Conservation (phyloP, 1,140 invertebrate species). For the Hestina assimilis region DNA sequence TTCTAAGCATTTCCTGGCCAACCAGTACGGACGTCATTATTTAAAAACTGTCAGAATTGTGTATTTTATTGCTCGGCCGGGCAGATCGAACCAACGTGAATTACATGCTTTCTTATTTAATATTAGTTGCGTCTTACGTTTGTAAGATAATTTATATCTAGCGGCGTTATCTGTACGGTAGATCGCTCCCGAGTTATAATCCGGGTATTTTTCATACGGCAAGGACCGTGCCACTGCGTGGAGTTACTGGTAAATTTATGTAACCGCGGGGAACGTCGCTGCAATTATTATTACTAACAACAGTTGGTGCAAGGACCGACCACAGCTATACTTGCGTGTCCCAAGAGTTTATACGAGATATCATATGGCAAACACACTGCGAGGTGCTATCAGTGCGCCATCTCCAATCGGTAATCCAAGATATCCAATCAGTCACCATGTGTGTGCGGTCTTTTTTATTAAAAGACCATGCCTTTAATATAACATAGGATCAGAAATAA, state of each 20-base stretch:
- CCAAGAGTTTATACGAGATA: constrained; percentile 32
- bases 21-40: constrained; percentile 70
- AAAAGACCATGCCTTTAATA: constrained; percentile 11
- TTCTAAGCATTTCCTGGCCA: constrained; percentile 69
- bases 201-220: constrained; percentile 73
- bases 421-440: constrained; percentile 32
- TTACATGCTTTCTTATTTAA: constrained; percentile 78
- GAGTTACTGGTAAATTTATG: constrained; percentile 65
- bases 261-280: constrained; percentile 48
- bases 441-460: constrained; percentile 23
- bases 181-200: constrained; percentile 75
- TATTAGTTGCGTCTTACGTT: constrained; percentile 73
- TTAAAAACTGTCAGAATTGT: constrained; percentile 76
- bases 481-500: neutral
- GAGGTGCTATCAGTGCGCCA: constrained; percentile 23
- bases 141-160: constrained; percentile 75
- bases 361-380: constrained; percentile 24
- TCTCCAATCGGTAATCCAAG: constrained; percentile 27
- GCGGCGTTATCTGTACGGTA: constrained; percentile 61
- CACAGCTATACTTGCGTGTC: constrained; percentile 32
- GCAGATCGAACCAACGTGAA: constrained; percentile 65
- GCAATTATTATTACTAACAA: constrained; percentile 59
- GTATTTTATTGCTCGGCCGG: constrained; percentile 67
- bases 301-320: constrained; percentile 1
- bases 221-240: constrained; percentile 39